Base-by-base conservation (phyloP, 2,888 invertebrate species). In the Lasioglossum figueresi region DNA sequence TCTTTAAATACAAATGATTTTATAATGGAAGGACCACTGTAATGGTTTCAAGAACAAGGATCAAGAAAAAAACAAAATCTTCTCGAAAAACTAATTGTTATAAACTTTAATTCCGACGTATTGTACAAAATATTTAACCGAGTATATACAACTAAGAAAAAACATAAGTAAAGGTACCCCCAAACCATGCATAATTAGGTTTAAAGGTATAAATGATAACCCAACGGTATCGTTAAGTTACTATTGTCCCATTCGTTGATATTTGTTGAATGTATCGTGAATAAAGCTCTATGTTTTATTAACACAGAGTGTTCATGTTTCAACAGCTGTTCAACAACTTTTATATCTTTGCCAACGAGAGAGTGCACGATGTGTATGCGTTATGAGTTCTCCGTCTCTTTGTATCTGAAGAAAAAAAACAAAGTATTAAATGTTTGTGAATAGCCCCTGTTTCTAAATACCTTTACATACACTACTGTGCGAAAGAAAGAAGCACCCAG, bases 351-450 rank as follows among this genome's bases (percentile, higher is more conserved):
- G 31, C 14, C 40, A 79, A 79, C 66, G 19, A 10, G 14, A 48
- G 71, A 76, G n/a, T 81, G 71, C 27, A 52, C 23, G 10, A 52
- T 52, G 87, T 82, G 34, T 8, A 76, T 83, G 34, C 19, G 19
- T 85, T 86, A 91, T 1, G 91, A 91, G 94, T 98, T 97, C 95
- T 97, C 97, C 43, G 96, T 96, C 96, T 98, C 97, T 94, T 95
- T 86, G 56, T 78, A 89, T 76, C 79, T 77, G 63, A 14, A 63
- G 16, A 31, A 63, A 63, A 59, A 63, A 76, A 84, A 82, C 23
- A 48, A 43, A 66, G 31, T 70, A 59, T 76, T 76, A 82, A 43
- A 70, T 34, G 52, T 48, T 76, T 66, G 14, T 76, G 31, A 45
- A 68, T 23, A 48, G 56, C 37, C 8, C 5, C n/a, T n/a, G 16